phyloP scores from a whole-genome alignment of 1,140 invertebrate genomes.

The Ceratoteleas bidentatus region DNA sequence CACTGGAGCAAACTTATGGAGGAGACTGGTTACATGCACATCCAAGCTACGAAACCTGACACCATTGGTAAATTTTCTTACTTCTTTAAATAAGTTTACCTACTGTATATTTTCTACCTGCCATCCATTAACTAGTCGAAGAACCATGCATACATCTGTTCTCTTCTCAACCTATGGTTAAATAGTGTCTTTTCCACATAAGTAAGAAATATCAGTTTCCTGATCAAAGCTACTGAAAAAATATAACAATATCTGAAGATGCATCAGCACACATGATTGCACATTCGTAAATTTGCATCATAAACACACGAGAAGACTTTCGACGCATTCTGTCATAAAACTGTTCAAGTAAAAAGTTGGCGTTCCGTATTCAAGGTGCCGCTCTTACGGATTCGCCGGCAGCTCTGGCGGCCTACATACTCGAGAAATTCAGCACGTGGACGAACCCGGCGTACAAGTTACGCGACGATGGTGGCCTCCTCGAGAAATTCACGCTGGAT shows the following conservation, averaged over 20 bases:
- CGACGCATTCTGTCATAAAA: not conserved
- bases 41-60: slow-evolving; percentile 95
- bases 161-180: no score
- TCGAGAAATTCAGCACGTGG: slow-evolving; percentile 93
- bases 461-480: slow-evolving; percentile 87
- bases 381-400: slow-evolving; percentile 86
- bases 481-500: slow-evolving; percentile 84
- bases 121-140: no score
- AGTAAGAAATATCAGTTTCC: no score
- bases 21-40: slow-evolving; percentile 90
- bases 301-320: no score
- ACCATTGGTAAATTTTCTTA: slow-evolving; percentile 93
- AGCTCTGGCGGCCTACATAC: slow-evolving; percentile 90
- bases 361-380: slow-evolving; percentile 77
- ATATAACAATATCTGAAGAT: no score
- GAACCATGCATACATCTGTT: no score
- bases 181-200: no score
- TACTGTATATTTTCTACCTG: no score
- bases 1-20: slow-evolving; percentile 81
- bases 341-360: not conserved
- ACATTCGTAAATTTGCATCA: not conserved
- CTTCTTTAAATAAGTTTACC: no score
- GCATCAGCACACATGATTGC: no score
- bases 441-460: slow-evolving; percentile 84
- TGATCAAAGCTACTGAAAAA: no score